Conservation (phyloP, 2,888 invertebrate genomes). For the Onchidella celtica region DNA sequence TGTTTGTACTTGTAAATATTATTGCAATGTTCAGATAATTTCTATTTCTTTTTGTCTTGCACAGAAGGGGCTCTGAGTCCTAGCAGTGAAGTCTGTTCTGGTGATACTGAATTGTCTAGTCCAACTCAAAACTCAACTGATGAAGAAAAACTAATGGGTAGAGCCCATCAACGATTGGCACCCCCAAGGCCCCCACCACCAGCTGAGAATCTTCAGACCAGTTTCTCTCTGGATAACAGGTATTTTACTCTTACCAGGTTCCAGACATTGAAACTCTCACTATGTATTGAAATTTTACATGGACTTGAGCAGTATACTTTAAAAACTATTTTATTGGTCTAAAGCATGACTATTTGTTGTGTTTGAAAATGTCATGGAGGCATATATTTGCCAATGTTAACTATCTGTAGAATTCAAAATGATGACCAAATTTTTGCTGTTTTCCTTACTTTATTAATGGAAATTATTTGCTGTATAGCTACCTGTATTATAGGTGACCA, state of each 20-base stretch:
- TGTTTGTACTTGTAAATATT: too few species aligned
- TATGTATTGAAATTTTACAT: background rate
- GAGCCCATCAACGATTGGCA: slow-evolving; percentile 45
- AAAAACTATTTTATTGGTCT: too few species aligned
- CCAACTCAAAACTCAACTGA: slow-evolving; percentile 89
- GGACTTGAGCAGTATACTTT: background rate
- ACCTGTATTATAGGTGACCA: too few species aligned
- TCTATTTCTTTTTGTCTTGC: background rate
- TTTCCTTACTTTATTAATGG: too few species aligned
- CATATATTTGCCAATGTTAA: too few species aligned
- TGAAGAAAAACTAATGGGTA: slow-evolving; percentile 87
- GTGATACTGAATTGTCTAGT: slow-evolving; percentile 65
- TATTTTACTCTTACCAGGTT: too few species aligned
- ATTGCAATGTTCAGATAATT: too few species aligned
- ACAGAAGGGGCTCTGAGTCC: slow-evolving; percentile 63
- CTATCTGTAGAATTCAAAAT: too few species aligned
- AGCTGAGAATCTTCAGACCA: slow-evolving; percentile 64
- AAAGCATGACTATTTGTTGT: too few species aligned
- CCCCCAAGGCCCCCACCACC: slow-evolving; percentile 39
- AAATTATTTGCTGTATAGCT: too few species aligned
- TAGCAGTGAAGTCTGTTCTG: slow-evolving; percentile 61
- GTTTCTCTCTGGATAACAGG: slow-evolving; percentile 78
- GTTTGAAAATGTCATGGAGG: too few species aligned
- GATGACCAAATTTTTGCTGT: too few species aligned
- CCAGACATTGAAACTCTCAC: background rate